Base-by-base conservation (phyloP, 2,888 invertebrate genomes). In the Synergus laeviventris region DNA sequence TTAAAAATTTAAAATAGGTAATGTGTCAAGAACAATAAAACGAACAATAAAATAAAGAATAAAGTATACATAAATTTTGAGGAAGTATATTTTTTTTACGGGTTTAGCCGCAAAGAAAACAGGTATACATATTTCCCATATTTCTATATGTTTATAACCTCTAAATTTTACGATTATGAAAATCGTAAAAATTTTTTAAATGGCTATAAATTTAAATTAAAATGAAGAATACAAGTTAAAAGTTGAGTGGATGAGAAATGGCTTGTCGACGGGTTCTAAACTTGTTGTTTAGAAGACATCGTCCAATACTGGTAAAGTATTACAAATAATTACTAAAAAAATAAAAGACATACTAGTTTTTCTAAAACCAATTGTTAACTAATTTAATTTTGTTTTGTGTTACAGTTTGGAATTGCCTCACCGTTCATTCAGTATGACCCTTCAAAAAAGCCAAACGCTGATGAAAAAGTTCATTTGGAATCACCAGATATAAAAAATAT, bases 401-500 rank as follows among this genome's bases (percentile, higher is more conserved):
- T 77, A 56, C 77, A 89, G 89, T 87, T 81, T 74, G 82, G 83
- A 16, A 74, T 86, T n/a, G 77, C 82, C 75, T 76, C 81, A 21
- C 45, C 86, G 61, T 85, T 87, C 45, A 78, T 80, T 14, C 81
- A 81, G 75, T 83, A 81, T 73, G 80, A 83, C 12, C 83, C 81
- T 5, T 75, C 79, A 16, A 82, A 87, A 70, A 82, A 84, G 38
- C 80, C 82, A 14, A 81, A 76, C 1, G 54, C 66, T 14, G 81
- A 85, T 54, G 80, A 84, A 45, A 87, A 86, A 79, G 79, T 89
- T 39, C 81, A 84, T 61, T 84, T 89, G 70, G 86, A 88, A 62
- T 62, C 81, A 21, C 81, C 85, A 2, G 84, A 87, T 74, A 45
- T 81, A 14, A 82, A 83, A 64, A 85, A 86, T 39, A 76, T 90